These are phyloP conservation scores for Habropoda laboriosa DNA, from an alignment of 1,140 invertebrate genomes.

Conservation along the genomic window DNA sequence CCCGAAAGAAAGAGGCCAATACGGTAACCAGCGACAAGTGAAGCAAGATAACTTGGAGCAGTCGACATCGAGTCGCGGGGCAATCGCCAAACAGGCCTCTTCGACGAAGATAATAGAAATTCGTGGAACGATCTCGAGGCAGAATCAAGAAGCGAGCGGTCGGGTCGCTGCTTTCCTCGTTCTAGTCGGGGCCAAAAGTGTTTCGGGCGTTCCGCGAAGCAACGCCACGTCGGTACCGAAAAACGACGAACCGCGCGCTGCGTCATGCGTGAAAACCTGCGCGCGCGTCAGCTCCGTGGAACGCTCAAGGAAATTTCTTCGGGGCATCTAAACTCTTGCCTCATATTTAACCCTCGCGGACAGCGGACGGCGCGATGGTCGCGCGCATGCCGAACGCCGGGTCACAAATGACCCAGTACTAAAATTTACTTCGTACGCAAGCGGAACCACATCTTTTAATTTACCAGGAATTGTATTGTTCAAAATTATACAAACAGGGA, in stretches of 20 bases:
- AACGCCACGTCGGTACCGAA: not conserved
- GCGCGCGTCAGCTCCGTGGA: constrained; percentile 58
- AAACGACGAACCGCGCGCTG: constrained; percentile 56
- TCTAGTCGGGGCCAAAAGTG: constrained; percentile 54
- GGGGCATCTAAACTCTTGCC: not conserved
- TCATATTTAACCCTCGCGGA: too few species aligned
- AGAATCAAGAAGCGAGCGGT: not conserved
- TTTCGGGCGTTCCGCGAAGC: constrained; percentile 60
- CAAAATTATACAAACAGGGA: too few species aligned
- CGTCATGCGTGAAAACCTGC: constrained; percentile 66
- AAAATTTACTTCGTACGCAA: too few species aligned
- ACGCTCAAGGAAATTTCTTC: constrained; percentile 61
- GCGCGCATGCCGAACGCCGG: too few species aligned
- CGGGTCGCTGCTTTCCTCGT: constrained; percentile 42
- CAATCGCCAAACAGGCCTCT: not conserved
- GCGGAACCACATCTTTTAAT: too few species aligned
- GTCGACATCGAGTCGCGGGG: not conserved
- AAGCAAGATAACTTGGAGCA: not conserved
- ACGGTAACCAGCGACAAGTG: too few species aligned
- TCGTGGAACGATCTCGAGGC: constrained; percentile 4
- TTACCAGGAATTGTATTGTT: too few species aligned
- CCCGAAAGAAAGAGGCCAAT: not conserved
- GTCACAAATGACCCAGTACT: too few species aligned
- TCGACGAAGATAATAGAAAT: constrained; percentile 20
- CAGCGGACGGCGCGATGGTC: too few species aligned